Evolutionary conservation across 2,888 invertebrate genomes (phyloP), one percentile per base, ranked within the genome.

Genomic region (Copidosoma aretas): DNA sequence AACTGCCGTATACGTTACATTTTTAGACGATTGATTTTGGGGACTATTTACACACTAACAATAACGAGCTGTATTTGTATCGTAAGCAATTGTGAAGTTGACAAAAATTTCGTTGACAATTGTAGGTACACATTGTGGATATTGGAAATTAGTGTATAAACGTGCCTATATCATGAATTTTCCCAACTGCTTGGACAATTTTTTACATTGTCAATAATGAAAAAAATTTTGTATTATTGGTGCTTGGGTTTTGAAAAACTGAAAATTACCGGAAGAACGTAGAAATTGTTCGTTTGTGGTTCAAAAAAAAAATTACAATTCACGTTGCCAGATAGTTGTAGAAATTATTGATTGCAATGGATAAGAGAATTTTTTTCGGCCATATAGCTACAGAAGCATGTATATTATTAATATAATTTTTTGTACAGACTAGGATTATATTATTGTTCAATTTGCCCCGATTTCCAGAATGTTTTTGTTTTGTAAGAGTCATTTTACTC

Each of bases 301-400:
- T 46, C 3, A 22, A 21, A 52, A 52, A 52, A 52, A 63, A 67
- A 25, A 39, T 59, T 71, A 57, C 64, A 68, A 73, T 71, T 71
- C 71, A 65, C 63, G 70, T 70, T 74, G 74, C 73, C 73, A 73
- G 72, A 73, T 68, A 67, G 62, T 73, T 73, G 46, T 62, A 53
- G 39, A 56, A 68, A 63, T 43, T 32, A 59, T 68, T 68, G 5
- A 59, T 68, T 59, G 25, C 53, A 59, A 39, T 58, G 12, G 24
- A 49, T 24, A 60, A 43, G 46, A 49, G 54, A 32, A 32, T 5
- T 32, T 32, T 32, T 60, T 68, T 68, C 24, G 63, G 68, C 68
- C 68, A 68, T 68, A 68, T 64, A 43, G 51, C 39, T 60, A 61
- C 56, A 61, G 49, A 43, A 53, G 41, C 72, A 62, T 62, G 54